Evolutionary conservation across 1,140 invertebrate species (phyloP).

Genomic region (Gryllus bimaculatus): DNA sequence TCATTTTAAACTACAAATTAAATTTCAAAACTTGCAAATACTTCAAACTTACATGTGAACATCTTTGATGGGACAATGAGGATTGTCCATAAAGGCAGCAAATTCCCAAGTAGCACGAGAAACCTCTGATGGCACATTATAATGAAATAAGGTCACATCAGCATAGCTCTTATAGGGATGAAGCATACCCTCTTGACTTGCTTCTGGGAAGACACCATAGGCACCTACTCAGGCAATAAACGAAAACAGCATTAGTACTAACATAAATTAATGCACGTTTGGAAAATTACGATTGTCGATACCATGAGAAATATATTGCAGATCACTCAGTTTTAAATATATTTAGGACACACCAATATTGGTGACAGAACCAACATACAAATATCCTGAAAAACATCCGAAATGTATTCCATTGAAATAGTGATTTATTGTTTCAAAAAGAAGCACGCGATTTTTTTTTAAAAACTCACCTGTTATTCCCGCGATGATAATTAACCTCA

Average conservation of each 20-base stretch:
- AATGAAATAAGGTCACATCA: slow-evolving; percentile 44
- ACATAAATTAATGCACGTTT: no score
- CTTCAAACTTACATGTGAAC: slow-evolving; percentile 39
- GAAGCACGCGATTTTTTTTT: not conserved
- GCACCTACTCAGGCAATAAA: slow-evolving; percentile 10
- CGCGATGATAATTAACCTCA: slow-evolving; percentile 11
- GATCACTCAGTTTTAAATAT: not conserved
- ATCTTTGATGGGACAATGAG: slow-evolving; percentile 35
- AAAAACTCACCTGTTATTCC: slow-evolving; percentile 16
- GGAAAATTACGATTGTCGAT: not conserved
- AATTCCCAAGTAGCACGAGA: slow-evolving; percentile 45
- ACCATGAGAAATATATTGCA: not conserved
- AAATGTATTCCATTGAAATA: not conserved
- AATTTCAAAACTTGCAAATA: not conserved
- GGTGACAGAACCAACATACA: no score
- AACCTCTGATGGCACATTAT: slow-evolving; percentile 40
- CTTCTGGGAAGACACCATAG: slow-evolving; percentile 33
- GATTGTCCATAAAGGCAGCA: slow-evolving; percentile 42
- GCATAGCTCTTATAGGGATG: slow-evolving; percentile 41
- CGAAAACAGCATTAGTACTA: not conserved
- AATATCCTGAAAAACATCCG: not conserved
- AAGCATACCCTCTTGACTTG: slow-evolving; percentile 41
- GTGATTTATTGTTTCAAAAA: not conserved
- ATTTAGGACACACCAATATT: not conserved
- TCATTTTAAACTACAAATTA: not conserved